Conservation (phyloP, 2,113 vertebrate species). For the Hyla sarda region DNA sequence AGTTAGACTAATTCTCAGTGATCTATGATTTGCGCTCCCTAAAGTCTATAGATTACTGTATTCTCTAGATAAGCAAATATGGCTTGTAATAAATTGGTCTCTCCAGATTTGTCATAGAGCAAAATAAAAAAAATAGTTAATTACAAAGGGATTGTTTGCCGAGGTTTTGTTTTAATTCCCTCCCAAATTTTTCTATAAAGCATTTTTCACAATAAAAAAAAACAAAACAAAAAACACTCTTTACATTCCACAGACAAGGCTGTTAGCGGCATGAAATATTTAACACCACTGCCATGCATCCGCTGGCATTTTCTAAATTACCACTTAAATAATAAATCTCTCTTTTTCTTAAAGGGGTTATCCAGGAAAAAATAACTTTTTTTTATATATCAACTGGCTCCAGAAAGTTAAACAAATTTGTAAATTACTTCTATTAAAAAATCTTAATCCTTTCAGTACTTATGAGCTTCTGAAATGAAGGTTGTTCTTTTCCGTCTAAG, state of each 20-base stretch:
- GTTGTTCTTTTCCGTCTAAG: too few relatives aligned
- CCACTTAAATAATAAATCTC: slow-evolving; percentile 46
- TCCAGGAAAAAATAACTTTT: too few relatives aligned
- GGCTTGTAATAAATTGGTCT: slow-evolving; percentile 19
- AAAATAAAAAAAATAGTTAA: slow-evolving; percentile 1
- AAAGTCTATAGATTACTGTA: not conserved
- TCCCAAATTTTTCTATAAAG: slow-evolving; percentile 1
- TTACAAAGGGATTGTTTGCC: slow-evolving; percentile 36
- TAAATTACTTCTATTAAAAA: too few relatives aligned
- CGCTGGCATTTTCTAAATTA: not conserved
- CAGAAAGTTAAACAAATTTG: too few relatives aligned
- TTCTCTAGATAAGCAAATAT: slow-evolving; percentile 21
- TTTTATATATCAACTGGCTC: too few relatives aligned
- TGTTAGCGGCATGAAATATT: slow-evolving; percentile 41
- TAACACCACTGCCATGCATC: slow-evolving; percentile 32
- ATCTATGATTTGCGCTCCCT: not conserved
- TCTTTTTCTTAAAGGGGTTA: not conserved
- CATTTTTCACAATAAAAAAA: slow-evolving; percentile 25
- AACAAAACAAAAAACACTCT: slow-evolving; percentile 1
- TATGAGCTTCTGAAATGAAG: too few relatives aligned
- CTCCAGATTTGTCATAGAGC: not conserved
- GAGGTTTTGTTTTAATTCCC: slow-evolving; percentile 1
- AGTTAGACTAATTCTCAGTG: slow-evolving; percentile 1
- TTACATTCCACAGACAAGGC: slow-evolving; percentile 15
- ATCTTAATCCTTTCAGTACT: too few relatives aligned